Percentiles rank a stretch among this genome's conserved stretches.
Evolutionary conservation across 2,888 invertebrate genomes (phyloP).

Genomic region (Caenorhabditis imperialis): DNA sequence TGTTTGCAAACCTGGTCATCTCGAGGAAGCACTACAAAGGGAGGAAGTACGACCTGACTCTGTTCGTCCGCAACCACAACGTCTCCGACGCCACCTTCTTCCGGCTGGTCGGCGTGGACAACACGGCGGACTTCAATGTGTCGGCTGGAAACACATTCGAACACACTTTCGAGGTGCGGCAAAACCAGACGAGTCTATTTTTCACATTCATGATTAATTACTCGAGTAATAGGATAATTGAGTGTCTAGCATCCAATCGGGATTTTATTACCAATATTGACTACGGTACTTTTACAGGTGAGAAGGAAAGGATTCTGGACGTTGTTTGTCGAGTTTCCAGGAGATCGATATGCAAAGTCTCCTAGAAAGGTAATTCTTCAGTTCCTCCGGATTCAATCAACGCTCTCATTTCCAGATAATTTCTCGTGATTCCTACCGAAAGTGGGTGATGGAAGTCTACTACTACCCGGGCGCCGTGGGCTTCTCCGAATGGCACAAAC

Average conservation of each 20-base stretch:
- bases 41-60: constrained; percentile 73
- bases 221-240: too few relatives aligned
- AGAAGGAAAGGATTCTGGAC: constrained; percentile 77
- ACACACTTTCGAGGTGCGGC: constrained; percentile 74
- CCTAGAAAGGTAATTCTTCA: constrained; percentile 67
- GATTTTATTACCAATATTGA: too few relatives aligned
- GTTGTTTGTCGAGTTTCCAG: constrained; percentile 77
- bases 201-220: too few relatives aligned
- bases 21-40: constrained; percentile 62
- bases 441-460: constrained; percentile 77
- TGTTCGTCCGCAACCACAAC: constrained; percentile 77
- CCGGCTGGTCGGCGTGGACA: constrained; percentile 77
- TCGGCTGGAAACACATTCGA: constrained; percentile 76
- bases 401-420: constrained; percentile 66
- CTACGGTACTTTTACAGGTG: too few relatives aligned
- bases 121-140: constrained; percentile 77
- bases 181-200: neutral
- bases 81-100: constrained; percentile 77
- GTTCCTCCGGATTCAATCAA: neutral
- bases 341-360: constrained; percentile 75
- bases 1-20: constrained; percentile 51
- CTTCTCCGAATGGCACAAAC: constrained; percentile 70
- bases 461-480: constrained; percentile 72
- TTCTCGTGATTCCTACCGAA: constrained; percentile 76
- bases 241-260: too few relatives aligned